Evolutionary conservation across 2,113 vertebrate genomes (phyloP).

Genomic region (Oncorhynchus kisutch): DNA sequence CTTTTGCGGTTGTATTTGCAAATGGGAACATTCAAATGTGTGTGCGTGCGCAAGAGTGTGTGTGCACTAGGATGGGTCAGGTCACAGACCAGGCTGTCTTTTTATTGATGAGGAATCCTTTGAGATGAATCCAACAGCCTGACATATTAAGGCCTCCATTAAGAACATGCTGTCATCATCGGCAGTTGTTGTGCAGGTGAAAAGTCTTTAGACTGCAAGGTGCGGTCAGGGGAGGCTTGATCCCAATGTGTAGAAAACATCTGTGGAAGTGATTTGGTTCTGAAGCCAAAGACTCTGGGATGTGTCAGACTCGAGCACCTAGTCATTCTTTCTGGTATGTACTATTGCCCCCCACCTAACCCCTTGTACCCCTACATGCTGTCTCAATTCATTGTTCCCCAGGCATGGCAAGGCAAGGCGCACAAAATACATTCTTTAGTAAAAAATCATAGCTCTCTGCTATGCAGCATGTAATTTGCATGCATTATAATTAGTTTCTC

Average conservation of each 20-base stretch:
- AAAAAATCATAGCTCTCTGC: slow-evolving; percentile 58
- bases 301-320: slow-evolving; percentile 60
- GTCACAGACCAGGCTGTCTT: not conserved
- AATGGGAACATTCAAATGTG: not conserved
- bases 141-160: slow-evolving; percentile 1
- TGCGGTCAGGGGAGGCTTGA: slow-evolving; percentile 17
- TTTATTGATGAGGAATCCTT: too few species aligned
- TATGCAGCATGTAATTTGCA: slow-evolving; percentile 47
- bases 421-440: slow-evolving; percentile 56
- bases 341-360: slow-evolving; percentile 59
- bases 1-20: not conserved
- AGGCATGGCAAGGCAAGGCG: slow-evolving; percentile 35
- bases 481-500: slow-evolving; percentile 46
- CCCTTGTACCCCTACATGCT: slow-evolving; percentile 55
- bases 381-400: slow-evolving; percentile 53
- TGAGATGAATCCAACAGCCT: not conserved
- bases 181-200: slow-evolving; percentile 57
- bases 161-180: not conserved
- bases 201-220: slow-evolving; percentile 45
- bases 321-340: slow-evolving; percentile 79
- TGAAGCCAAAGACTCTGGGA: slow-evolving; percentile 55
- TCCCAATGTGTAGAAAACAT: slow-evolving; percentile 70
- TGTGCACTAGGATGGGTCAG: not conserved
- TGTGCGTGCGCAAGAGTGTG: not conserved
- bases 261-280: slow-evolving; percentile 76